Base-by-base conservation (phyloP, 2,113 vertebrate species). In the Rhinolophus sinicus region DNA sequence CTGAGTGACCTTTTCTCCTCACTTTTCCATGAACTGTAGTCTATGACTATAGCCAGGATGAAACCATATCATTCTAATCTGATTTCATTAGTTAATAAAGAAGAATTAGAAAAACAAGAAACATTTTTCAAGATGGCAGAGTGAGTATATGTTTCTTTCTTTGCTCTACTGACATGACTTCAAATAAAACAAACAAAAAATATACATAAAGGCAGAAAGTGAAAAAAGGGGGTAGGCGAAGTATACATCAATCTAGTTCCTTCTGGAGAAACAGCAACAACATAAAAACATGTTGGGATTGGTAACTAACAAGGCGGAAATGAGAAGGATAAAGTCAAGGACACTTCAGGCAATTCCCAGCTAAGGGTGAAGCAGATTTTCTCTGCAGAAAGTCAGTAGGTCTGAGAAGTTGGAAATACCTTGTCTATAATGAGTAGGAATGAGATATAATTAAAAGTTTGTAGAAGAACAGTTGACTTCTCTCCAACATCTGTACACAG, bases 81-180 rank as follows among this genome's bases (percentile, higher is more conserved):
- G 73, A 67, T 84, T 78, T 22, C 67, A 67, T 85, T 50, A 3
- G 73, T 88, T 85, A 92, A 94, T 88, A 62, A 88, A 69, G 47
- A 8, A 7, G 5, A 60, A 62, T 50, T 80, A 2, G 9, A 60
- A 91, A 35, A 50, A 21, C 14, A 67, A 56, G 84, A 65, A 56
- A 30, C 56, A 2, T 62, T 38, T 60, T 88, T 86, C 26, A 81
- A 81, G 78, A 89, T 47, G 22, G 38, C 5, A 50, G 26, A 69
- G 4, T 75, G 30, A 44, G 47, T 76, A 40, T 26, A 21, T 67
- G 30, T 64, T 76, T 70, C 6, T 86, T 70, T 81, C 44, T 30
- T 64, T 13, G 13, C 24, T 90, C 26, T 70, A 26, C 16, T 56
- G 16, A 52, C 2, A 9, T 50, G 52, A 64, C 1, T 86, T 89